Percentiles rank a stretch among this genome's conserved stretches.
phyloP scores from a whole-genome alignment of 2,113 vertebrate genomes.

The Miniopterus natalensis region DNA sequence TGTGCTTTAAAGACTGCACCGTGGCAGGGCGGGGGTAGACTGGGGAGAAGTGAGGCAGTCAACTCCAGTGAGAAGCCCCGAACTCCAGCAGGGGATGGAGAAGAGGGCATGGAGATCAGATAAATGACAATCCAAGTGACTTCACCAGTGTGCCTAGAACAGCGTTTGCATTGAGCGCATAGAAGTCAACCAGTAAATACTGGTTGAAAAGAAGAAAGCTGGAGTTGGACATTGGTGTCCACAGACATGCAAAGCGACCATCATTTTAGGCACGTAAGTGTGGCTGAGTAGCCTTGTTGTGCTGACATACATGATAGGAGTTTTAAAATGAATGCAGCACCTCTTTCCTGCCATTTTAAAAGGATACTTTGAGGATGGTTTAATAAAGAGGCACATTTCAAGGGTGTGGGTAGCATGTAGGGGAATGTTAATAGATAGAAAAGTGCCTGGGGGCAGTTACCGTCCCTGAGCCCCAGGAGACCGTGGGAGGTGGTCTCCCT shows the following conservation, averaged over 20 bases:
- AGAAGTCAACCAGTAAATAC: background rate
- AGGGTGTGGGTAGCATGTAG: background rate
- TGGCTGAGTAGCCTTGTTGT: background rate
- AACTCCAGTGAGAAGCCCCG: background rate
- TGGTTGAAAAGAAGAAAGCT: background rate
- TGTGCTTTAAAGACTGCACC: background rate
- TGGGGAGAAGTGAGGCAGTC: background rate
- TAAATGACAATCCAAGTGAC: background rate
- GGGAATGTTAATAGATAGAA: background rate
- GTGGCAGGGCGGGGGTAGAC: background rate
- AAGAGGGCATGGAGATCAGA: background rate
- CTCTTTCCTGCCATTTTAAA: background rate
- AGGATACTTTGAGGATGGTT: background rate
- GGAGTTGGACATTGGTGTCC: background rate
- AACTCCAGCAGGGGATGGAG: background rate
- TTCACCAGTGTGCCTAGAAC: background rate
- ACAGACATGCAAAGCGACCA: background rate
- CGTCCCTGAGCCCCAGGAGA: background rate
- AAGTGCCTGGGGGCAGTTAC: background rate
- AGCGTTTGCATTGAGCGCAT: background rate
- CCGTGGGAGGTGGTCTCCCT: background rate
- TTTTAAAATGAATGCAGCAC: background rate
- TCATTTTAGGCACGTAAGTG: background rate
- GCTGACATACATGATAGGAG: accelerated
- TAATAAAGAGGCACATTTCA: background rate